These are phyloP conservation scores for Metopolophium dirhodum DNA, from an alignment of 1,140 invertebrate species.

Conservation along the genomic window DNA sequence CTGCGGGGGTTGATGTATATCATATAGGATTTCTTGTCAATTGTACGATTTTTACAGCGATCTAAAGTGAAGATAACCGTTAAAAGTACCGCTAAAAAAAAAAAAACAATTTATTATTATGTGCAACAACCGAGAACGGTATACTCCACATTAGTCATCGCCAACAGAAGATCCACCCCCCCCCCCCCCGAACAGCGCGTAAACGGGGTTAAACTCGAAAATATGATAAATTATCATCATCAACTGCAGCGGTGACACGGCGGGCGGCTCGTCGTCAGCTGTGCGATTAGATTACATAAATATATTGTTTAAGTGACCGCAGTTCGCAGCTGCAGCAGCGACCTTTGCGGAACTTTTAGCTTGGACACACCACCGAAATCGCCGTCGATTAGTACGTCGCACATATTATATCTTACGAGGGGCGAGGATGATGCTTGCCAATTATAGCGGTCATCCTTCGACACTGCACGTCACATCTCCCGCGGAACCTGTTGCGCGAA, in stretches of 20 bases:
- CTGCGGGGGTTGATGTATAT: neutral
- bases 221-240: neutral
- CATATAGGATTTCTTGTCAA: neutral
- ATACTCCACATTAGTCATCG: neutral
- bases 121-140: neutral
- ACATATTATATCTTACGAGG: neutral
- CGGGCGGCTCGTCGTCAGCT: neutral
- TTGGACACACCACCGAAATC: neutral
- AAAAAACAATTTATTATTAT: neutral
- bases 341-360: neutral
- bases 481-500: neutral
- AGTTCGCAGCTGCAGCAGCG: neutral
- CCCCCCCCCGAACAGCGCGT: neutral
- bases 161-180: neutral
- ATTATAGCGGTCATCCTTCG: neutral
- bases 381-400: neutral
- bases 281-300: neutral
- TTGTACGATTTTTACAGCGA: neutral
- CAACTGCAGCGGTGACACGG: neutral
- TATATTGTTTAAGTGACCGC: neutral
- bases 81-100: neutral
- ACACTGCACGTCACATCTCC: no score
- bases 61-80: neutral
- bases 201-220: neutral
- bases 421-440: neutral